Evolutionary conservation across 2,888 invertebrate species (phyloP).

Genomic region (Drosophila bunnanda): DNA sequence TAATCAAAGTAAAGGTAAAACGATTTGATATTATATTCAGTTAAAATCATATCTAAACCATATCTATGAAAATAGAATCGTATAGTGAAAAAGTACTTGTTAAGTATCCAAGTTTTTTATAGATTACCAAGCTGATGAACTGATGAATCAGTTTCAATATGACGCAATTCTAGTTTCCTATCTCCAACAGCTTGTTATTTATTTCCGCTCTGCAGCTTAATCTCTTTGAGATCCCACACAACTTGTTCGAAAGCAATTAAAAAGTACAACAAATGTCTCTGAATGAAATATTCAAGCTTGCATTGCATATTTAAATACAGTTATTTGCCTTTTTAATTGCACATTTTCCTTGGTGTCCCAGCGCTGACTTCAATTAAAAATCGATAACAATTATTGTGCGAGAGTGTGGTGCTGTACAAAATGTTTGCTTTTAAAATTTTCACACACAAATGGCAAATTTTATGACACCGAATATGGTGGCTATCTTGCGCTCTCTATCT

Average conservation of each 20-base stretch:
- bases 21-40: not conserved
- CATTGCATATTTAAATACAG: slow-evolving; percentile 19
- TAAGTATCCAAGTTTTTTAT: no score
- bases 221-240: not conserved
- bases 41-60: no score
- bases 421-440: slow-evolving; percentile 26
- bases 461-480: slow-evolving; percentile 6
- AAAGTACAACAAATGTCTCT: not conserved
- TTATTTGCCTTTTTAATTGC: slow-evolving; percentile 33
- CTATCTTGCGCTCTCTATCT: slow-evolving; percentile 17
- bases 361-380: slow-evolving; percentile 30
- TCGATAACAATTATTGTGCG: slow-evolving; percentile 33
- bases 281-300: slow-evolving; percentile 8
- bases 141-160: not conserved
- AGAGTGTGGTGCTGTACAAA: not conserved
- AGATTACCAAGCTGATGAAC: not conserved
- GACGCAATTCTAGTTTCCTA: not conserved
- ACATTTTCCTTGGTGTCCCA: slow-evolving; percentile 1
- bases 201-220: not conserved
- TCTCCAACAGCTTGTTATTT: not conserved
- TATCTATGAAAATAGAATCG: no score
- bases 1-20: not conserved
- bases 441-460: slow-evolving; percentile 11
- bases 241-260: slow-evolving; percentile 5
- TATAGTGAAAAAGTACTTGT: no score